phyloP scores from a whole-genome alignment of 92 coral and sea anemone genomes.

The Bergia sp. region DNA sequence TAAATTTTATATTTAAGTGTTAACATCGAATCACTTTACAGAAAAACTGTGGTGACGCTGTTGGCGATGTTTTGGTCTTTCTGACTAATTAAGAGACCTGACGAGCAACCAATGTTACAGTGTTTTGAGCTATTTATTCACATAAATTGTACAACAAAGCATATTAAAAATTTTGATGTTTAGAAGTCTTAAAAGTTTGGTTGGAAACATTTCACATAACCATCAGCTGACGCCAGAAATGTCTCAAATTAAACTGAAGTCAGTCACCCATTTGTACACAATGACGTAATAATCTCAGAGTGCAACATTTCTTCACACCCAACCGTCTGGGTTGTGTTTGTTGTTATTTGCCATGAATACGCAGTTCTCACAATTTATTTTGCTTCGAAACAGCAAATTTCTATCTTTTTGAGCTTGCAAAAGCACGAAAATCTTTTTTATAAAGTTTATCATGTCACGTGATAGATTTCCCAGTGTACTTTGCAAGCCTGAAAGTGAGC shows the following conservation, averaged over 20 bases:
- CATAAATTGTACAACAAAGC: too few species aligned
- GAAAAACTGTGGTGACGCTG: too few species aligned
- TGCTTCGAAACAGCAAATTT: background rate
- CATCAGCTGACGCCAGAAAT: background rate
- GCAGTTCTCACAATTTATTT: background rate
- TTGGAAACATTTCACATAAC: background rate
- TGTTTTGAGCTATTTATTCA: too few species aligned
- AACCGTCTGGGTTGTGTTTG: constrained; percentile 2
- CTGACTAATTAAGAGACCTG: too few species aligned
- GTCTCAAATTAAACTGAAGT: background rate
- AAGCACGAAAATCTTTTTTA: background rate
- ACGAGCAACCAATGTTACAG: too few species aligned
- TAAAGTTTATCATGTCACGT: constrained; percentile 23
- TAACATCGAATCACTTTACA: too few species aligned
- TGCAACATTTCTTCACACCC: background rate
- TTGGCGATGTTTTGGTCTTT: too few species aligned
- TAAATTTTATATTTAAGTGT: too few species aligned
- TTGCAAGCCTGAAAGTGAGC: constrained; percentile 26
- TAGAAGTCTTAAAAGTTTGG: too few species aligned
- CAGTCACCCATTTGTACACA: background rate
- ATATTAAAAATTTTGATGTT: too few species aligned
- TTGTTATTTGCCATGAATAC: background rate
- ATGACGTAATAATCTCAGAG: background rate
- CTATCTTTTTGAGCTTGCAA: constrained; percentile 1
- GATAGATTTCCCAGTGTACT: constrained; percentile 48